Percentiles rank a stretch among this genome's conserved stretches.
Conservation (phyloP, 35 echinoderm and acorn worm genomes). For the Chiridota heheva region DNA sequence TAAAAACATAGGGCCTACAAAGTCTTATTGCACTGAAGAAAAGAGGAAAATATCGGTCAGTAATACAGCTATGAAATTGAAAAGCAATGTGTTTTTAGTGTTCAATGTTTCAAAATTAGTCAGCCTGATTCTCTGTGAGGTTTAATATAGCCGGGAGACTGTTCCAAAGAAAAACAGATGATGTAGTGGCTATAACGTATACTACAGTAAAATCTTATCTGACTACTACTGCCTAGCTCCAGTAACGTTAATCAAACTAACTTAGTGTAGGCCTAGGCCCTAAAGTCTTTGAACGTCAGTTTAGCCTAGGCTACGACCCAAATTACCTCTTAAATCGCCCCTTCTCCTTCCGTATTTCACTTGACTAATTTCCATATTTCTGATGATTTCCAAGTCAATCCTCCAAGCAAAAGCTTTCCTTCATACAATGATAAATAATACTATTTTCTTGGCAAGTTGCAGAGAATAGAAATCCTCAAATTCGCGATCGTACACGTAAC, state of each 20-base stretch:
- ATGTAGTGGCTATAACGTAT: neutral
- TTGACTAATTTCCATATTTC: constrained; percentile 54
- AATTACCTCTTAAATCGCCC: constrained; percentile 59
- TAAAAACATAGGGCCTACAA: neutral
- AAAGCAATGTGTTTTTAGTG: neutral
- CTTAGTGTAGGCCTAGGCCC: neutral
- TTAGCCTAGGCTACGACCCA: neutral
- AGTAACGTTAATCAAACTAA: neutral
- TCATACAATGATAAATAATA: too few relatives aligned
- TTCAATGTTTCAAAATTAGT: neutral
- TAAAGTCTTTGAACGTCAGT: neutral
- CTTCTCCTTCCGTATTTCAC: constrained; percentile 69
- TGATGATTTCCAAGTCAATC: too few relatives aligned
- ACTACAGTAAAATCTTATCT: neutral
- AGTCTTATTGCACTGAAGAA: neutral
- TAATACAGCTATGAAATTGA: neutral
- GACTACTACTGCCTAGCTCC: neutral
- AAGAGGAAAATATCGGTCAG: neutral
- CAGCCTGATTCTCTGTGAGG: neutral
- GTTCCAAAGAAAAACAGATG: neutral
- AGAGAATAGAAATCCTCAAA: too few relatives aligned
- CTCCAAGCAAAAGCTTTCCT: too few relatives aligned
- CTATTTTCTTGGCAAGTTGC: too few relatives aligned
- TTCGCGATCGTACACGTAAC: too few relatives aligned
- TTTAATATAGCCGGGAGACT: neutral